Percentiles rank a stretch among this genome's conserved stretches.
Evolutionary conservation across 2,797 vertebrate genomes (phyloP).

Genomic region (Chloroceryle amazona): DNA sequence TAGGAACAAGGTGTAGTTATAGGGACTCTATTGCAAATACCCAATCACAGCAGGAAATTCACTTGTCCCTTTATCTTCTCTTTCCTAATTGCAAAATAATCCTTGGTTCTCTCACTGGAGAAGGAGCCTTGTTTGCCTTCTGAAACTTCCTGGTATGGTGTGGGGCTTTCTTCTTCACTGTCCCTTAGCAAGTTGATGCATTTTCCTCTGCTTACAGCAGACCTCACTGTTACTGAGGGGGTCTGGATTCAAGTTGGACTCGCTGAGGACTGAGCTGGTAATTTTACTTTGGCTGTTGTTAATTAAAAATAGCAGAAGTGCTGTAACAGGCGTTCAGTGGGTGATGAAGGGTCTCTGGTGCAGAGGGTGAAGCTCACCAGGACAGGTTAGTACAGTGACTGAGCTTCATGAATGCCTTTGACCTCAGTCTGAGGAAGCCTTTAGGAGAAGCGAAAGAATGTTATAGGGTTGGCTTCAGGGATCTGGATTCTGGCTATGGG

Average conservation of each 20-base stretch:
- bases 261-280: neutral
- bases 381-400: neutral
- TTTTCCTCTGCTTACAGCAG: conserved; percentile 28
- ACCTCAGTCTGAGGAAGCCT: neutral
- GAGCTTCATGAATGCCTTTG: neutral
- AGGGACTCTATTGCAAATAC: neutral
- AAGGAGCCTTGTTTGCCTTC: neutral
- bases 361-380: neutral
- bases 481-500: neutral
- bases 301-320: conserved; percentile 28
- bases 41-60: conserved; percentile 67
- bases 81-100: conserved; percentile 52
- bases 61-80: conserved; percentile 56
- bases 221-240: neutral
- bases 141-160: conserved; percentile 1
- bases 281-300: conserved; percentile 29
- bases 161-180: neutral
- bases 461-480: neutral
- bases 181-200: neutral
- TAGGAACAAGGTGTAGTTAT: conserved; percentile 56
- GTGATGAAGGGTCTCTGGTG: neutral
- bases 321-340: neutral
- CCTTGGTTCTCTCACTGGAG: neutral
- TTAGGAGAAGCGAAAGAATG: neutral
- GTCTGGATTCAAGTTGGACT: neutral